Evolutionary conservation across 2,888 invertebrate genomes (phyloP), one percentile per base, ranked within the genome.

Genomic region (Caenorhabditis sp.): DNA sequence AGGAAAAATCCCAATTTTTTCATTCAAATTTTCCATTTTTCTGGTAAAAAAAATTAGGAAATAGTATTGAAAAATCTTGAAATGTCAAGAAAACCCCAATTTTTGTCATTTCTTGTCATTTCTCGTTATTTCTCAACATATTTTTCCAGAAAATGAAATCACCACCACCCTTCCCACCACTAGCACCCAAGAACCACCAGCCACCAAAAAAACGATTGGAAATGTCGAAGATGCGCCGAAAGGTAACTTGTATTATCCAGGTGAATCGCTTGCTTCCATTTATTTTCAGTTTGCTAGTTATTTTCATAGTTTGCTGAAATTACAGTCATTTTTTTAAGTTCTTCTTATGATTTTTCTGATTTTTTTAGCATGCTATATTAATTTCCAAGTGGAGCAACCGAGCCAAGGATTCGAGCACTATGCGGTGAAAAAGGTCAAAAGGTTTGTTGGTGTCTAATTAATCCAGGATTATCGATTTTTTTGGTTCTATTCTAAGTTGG

Each of bases 311-410:
- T 49, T 25, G 52, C 61, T 63, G 54, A 63, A 60, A 63, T 57
- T 63, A 38, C 21, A 31, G 1, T 64, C 0, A 12, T 49, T 49
- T 31, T 38, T 43, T 58, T 20, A 14, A 12, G 21, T 20, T 50
- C 43, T 67, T 67, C 36, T 69, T 59, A 17, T 43, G 8, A 26
- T 50, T 10, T 20, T 63, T 68, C 62, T 49, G 61, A 60, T 79
- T 43, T 43, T 43, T 43, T 85, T 71, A 85, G 85, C 84, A 27
- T 86, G 86, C 64, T 73, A 83, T 67, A 84, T 85, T 63, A 84
- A 84, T 50, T 86, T 84, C 82, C 84, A 86, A 85, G 84, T 83
- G 60, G 78, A 75, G 62, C 23, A 59, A 69, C 23, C 76, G 31
- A 67, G 67, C 38, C 60, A 70, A 27, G 60, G 69, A 25, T 80